A percentile compares a stretch with the other conserved stretches of the same genome.
Conservation (phyloP, 1,140 invertebrate species). For the Orius insidiosus region DNA sequence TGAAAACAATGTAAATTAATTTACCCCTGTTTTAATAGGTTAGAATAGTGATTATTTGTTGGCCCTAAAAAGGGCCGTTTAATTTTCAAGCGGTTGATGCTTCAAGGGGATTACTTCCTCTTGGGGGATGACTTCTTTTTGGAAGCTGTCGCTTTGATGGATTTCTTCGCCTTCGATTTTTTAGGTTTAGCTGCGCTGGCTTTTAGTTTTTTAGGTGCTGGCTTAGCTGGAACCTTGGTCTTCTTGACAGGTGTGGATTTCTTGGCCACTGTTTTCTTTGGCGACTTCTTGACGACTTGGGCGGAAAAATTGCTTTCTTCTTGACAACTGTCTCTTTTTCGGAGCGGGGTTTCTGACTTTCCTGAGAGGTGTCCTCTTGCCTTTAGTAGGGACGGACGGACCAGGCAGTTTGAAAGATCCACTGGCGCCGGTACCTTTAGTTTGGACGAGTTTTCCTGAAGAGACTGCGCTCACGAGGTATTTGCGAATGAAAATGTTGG, state of each 20-base stretch:
- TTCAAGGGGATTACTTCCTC: constrained; percentile 8
- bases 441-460: constrained; percentile 24
- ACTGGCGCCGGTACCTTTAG: constrained; percentile 29
- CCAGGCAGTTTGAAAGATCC: constrained; percentile 28
- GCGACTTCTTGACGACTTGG: constrained; percentile 17
- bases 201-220: background rate
- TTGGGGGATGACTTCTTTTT: constrained; percentile 19
- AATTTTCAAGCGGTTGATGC: background rate
- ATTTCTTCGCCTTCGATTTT: constrained; percentile 16
- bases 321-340: constrained; percentile 10
- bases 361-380: constrained; percentile 1
- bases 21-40: too few relatives aligned
- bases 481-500: constrained; percentile 26
- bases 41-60: constrained; percentile 16
- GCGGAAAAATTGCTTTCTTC: constrained; percentile 17
- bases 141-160: constrained; percentile 17
- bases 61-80: constrained; percentile 25
- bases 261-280: constrained; percentile 8
- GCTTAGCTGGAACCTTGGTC: constrained; percentile 9
- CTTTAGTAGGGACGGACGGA: constrained; percentile 8
- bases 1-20: too few relatives aligned
- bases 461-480: constrained; percentile 28
- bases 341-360: constrained; percentile 17
- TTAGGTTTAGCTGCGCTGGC: background rate
- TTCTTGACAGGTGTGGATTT: constrained; percentile 17